Base-by-base conservation (phyloP, 2,797 vertebrate species). In the Alectoris magna region DNA sequence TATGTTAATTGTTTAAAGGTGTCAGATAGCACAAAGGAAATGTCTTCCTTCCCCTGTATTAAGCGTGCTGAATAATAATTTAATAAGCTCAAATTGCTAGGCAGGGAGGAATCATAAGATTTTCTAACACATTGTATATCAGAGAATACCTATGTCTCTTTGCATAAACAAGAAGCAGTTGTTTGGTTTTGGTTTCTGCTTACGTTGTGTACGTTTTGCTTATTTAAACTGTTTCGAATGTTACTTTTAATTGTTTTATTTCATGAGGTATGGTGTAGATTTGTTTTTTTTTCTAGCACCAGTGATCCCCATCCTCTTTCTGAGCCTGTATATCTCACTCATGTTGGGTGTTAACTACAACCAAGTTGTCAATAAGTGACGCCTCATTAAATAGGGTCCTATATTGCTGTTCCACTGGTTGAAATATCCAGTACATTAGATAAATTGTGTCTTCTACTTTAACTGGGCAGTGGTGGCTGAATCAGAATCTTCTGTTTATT, bases 261-360 rank as follows among this genome's bases (percentile, higher is more conserved):
- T 62, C 51, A 8, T 26, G n/a, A 69, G 51, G 5, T 36, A 36
- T 5, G 3, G 0, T 1, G 4, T 64, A 29, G 27, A 14, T 63
- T 80, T 60, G 48, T 79, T 92, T 44, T 23, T 6, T 78, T 39
- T 80, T 22, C n/a, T 12, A 21, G 12, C 56, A 4, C 11, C n/a
- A 53, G 29, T 49, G 38, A 18, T 91, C 91, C 23, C 24, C 12
- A 38, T 74, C 49, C 77, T 72, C 69, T 66, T 87, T 58, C 49
- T 23, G 18, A 68, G 87, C 59, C 43, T 19, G 27, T 71, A 16
- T 18, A 0, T 85, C 55, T 85, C 75, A 4, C 66, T 92, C 58
- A 68, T 87, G 79, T 80, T 73, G 73, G 77, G 41, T 46, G 58
- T 80, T 93, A 49, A 16, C 19, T 80, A 38, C 76, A 46, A 49